Evolutionary conservation across 1,140 invertebrate genomes (phyloP).

Genomic region (Drosophila orena): DNA sequence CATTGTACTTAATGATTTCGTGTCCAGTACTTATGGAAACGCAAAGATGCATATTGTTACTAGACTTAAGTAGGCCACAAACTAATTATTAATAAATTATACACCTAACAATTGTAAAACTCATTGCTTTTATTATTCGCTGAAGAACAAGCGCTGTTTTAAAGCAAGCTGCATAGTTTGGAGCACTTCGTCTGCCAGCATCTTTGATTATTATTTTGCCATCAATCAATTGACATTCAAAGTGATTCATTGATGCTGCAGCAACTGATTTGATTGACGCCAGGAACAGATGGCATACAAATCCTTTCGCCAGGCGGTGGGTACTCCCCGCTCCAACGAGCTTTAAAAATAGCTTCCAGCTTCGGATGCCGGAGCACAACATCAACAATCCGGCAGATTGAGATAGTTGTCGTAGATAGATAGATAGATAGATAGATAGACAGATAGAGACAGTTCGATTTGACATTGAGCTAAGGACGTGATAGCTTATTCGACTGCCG

Average conservation of each 20-base stretch:
- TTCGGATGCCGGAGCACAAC: constrained; percentile 16
- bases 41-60: constrained; percentile 26
- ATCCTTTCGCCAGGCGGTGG: constrained; percentile 26
- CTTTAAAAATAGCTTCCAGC: constrained; percentile 45
- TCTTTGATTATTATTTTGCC: constrained; percentile 42
- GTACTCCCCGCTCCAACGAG: constrained; percentile 9
- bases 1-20: constrained; percentile 40
- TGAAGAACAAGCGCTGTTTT: too few relatives aligned
- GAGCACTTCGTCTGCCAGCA: constrained; percentile 17
- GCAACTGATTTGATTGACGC: constrained; percentile 63
- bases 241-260: constrained; percentile 50
- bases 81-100: constrained; percentile 67
- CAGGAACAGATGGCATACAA: constrained; percentile 40
- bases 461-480: constrained; percentile 74
- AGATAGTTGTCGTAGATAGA: constrained; percentile 22
- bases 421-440: constrained; percentile 21
- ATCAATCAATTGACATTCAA: constrained; percentile 63
- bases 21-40: constrained; percentile 9
- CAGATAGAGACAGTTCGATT: constrained; percentile 66
- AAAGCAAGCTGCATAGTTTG: too few relatives aligned
- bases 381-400: constrained; percentile 21
- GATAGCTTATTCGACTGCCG: constrained; percentile 40
- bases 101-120: constrained; percentile 19
- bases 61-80: constrained; percentile 67
- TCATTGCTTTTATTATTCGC: not conserved